Evolutionary conservation across 35 echinoderm and acorn worm species (phyloP).

Genomic region (Holothuria glaberrima): DNA sequence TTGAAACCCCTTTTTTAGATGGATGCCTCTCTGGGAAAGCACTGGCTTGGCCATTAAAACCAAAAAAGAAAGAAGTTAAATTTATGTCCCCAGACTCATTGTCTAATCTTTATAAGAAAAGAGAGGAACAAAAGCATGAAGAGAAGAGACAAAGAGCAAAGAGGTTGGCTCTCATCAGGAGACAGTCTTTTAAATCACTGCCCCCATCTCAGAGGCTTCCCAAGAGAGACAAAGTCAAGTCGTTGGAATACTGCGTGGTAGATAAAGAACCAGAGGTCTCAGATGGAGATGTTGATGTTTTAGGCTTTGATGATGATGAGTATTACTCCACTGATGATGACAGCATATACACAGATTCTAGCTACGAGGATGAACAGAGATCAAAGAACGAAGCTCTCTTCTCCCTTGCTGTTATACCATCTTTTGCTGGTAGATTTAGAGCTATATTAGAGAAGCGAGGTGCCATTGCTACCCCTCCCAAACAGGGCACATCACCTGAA

Average conservation of each 20-base stretch:
- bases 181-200: conserved; percentile 9
- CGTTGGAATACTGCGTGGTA: conserved; percentile 38
- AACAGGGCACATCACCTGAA: no score
- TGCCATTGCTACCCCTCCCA: no score
- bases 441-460: no score
- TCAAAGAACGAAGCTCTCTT: conserved; percentile 34
- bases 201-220: conserved; percentile 38
- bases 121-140: not conserved
- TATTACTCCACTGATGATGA: conserved; percentile 14
- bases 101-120: not conserved
- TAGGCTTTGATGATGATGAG: conserved; percentile 29
- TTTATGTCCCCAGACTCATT: conserved; percentile 9
- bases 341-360: conserved; percentile 29
- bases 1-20: conserved; percentile 14
- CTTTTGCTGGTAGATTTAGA: no score
- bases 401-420: not conserved
- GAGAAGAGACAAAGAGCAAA: not conserved
- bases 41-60: conserved; percentile 16
- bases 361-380: conserved; percentile 47
- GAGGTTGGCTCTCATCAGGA: not conserved
- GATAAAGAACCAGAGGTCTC: not conserved
- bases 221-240: conserved; percentile 29
- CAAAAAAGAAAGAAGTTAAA: conserved; percentile 31
- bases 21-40: not conserved
- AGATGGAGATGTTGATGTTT: conserved; percentile 40